A percentile compares a stretch with the other conserved stretches of the same genome.
These are phyloP conservation scores for Petaurus breviceps DNA, from an alignment of 2,113 vertebrate species.

Conservation along the genomic window DNA sequence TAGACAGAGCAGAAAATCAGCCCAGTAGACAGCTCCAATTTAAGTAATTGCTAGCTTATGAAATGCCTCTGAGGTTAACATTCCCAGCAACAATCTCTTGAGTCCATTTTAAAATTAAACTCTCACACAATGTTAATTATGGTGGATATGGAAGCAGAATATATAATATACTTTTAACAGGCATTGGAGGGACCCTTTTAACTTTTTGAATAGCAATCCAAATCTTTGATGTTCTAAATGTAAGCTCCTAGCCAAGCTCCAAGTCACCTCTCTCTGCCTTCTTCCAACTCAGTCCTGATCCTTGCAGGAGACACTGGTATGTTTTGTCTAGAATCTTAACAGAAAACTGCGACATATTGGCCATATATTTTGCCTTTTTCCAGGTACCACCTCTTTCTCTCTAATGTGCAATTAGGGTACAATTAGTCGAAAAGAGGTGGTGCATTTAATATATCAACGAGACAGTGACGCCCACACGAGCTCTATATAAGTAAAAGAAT, in stretches of 20 bases:
- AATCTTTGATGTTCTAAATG: slow-evolving; percentile 58
- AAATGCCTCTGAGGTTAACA: slow-evolving; percentile 45
- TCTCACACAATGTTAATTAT: slow-evolving; percentile 55
- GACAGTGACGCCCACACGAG: slow-evolving; percentile 18
- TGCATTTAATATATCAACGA: slow-evolving; percentile 19
- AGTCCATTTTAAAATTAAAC: slow-evolving; percentile 68
- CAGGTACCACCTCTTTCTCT: slow-evolving; percentile 53
- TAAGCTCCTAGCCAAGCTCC: slow-evolving; percentile 22
- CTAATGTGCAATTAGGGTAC: slow-evolving; percentile 13
- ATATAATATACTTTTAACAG: slow-evolving; percentile 49
- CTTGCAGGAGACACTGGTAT: slow-evolving; percentile 24
- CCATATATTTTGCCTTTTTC: slow-evolving; percentile 26
- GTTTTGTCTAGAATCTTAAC: slow-evolving; percentile 37
- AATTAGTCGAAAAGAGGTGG: slow-evolving; percentile 50
- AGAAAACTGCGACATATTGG: slow-evolving; percentile 25
- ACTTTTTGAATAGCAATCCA: slow-evolving; percentile 24
- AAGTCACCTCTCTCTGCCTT: slow-evolving; percentile 55
- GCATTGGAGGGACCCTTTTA: slow-evolving; percentile 19
- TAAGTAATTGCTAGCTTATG: slow-evolving; percentile 34
- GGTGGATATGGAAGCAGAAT: slow-evolving; percentile 46
- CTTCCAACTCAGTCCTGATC: slow-evolving; percentile 27
- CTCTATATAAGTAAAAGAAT: slow-evolving; percentile 7
- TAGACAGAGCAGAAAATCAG: slow-evolving; percentile 29
- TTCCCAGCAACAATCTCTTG: slow-evolving; percentile 26
- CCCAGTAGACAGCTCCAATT: slow-evolving; percentile 45